Evolutionary conservation across 2,113 vertebrate genomes (phyloP), one percentile per base, ranked within the genome.

Genomic region (Morone chrysops): DNA sequence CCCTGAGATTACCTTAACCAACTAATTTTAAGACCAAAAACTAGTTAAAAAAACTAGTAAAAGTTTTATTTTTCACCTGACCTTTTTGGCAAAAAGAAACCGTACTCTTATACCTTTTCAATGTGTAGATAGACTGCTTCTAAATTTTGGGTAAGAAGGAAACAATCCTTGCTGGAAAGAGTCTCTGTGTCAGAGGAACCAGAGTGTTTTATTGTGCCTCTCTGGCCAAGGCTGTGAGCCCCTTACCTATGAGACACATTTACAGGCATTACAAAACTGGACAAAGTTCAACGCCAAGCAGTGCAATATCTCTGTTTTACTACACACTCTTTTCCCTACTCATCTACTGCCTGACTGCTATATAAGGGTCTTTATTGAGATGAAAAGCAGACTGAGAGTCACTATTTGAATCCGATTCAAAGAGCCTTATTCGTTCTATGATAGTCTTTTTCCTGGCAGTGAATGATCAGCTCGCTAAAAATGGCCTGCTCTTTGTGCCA

Each of bases 371-470:
- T 93, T 91, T 79, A 89, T 74, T 79, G 76, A 83, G 78, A 91
- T 91, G 85, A 92, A 87, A 92, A 92, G 78, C 91, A 92, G 84
- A 82, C 75, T 63, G 68, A 61, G 83, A 90, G 72, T 91, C 82
- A 77, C 78, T 61, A 43, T 88, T 92, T 93, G 90, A 91, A 89
- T 91, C 66, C 4, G 60, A 92, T 75, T 93, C 92, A 91, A 92
- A 86, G 78, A 80, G 81, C 76, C 85, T 84, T 85, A 88, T 84
- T 89, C 36, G 70, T 75, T 59, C 80, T 83, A 87, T 92, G 88
- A 92, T 92, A 88, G 89, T 88, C 90, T 92, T 92, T 94, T 94
- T 94, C 91, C 92, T 93, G 93, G 91, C 92, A 84, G 48, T 70
- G 45, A 84, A 74, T 59, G 83, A 91, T 78, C 88, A 50, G 75